Conservation (phyloP, 2,888 invertebrate genomes). For the Rotaria magnacalcarata region DNA sequence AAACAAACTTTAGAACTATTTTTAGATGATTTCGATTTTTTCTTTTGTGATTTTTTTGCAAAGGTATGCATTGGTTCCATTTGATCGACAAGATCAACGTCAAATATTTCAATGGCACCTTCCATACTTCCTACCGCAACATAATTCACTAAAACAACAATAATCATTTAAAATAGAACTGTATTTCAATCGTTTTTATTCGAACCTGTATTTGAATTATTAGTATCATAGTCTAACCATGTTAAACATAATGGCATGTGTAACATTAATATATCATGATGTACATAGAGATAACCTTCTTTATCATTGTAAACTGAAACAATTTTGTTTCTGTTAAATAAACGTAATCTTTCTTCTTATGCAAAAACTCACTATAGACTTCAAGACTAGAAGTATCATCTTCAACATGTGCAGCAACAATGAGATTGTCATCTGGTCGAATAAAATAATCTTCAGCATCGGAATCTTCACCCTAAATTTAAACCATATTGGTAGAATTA, state of each 20-base stretch:
- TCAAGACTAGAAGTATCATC: conserved; percentile 80
- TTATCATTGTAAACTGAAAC: conserved; percentile 79
- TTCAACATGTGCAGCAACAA: conserved; percentile 78
- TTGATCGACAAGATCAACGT: conserved; percentile 83
- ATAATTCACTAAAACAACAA: conserved; percentile 68
- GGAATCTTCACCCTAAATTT: conserved; percentile 55
- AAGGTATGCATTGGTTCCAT: conserved; percentile 67
- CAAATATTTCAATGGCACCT: conserved; percentile 90
- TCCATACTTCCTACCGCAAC: conserved; percentile 88
- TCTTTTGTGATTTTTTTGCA: conserved; percentile 47
- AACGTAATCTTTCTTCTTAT: background rate
- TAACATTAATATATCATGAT: conserved; percentile 83
- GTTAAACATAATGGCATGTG: conserved; percentile 84
- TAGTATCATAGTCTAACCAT: conserved; percentile 81
- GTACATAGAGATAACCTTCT: conserved; percentile 82
- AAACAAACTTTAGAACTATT: background rate
- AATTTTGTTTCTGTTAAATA: conserved; percentile 36
- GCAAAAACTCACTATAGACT: conserved; percentile 70
- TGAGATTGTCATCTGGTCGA: conserved; percentile 79
- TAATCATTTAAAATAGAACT: conserved; percentile 30
- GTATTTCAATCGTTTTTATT: conserved; percentile 34
- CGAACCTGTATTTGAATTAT: conserved; percentile 61
- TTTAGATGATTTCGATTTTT: conserved; percentile 47
- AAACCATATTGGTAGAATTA: too few species aligned
- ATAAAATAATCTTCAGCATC: conserved; percentile 83